Percentiles rank a stretch among this genome's conserved stretches.
These are phyloP conservation scores for Drosophila seguyi DNA, from an alignment of 1,140 invertebrate species.

Conservation along the genomic window DNA sequence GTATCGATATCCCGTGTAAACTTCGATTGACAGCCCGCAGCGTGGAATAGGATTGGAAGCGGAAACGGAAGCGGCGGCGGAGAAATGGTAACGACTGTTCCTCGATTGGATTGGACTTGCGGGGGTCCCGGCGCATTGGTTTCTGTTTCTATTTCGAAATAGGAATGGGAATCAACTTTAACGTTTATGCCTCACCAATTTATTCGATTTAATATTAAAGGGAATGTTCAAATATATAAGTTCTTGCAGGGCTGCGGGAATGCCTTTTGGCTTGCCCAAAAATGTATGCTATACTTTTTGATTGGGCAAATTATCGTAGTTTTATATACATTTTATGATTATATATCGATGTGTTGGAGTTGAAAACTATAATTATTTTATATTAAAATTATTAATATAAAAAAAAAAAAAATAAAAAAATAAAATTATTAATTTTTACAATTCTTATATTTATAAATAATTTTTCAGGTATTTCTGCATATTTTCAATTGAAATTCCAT, in stretches of 20 bases:
- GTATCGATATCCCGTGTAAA: slow-evolving; percentile 58
- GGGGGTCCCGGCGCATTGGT: slow-evolving; percentile 12
- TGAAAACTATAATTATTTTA: no score
- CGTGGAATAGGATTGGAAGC: slow-evolving; percentile 23
- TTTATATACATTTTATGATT: not conserved
- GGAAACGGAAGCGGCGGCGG: slow-evolving; percentile 9
- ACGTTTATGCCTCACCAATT: slow-evolving; percentile 13
- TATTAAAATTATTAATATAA: no score
- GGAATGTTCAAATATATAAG: not conserved
- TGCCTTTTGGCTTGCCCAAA: not conserved
- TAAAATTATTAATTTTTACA: no score
- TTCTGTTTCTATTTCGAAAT: slow-evolving; percentile 26
- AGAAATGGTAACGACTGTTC: slow-evolving; percentile 20
- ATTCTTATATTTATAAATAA: not conserved
- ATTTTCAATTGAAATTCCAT: not conserved
- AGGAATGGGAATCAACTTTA: not conserved
- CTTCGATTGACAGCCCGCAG: slow-evolving; percentile 67
- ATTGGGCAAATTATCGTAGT: no score
- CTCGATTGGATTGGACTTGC: slow-evolving; percentile 34
- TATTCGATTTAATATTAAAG: not conserved
- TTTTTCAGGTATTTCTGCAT: not conserved
- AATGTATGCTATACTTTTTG: slow-evolving; percentile 18
- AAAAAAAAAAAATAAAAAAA: no score
- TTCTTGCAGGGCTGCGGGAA: not conserved
- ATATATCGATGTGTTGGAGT: not conserved